Base-by-base conservation (phyloP, 2,797 vertebrate species). In the Menidia menidia region DNA sequence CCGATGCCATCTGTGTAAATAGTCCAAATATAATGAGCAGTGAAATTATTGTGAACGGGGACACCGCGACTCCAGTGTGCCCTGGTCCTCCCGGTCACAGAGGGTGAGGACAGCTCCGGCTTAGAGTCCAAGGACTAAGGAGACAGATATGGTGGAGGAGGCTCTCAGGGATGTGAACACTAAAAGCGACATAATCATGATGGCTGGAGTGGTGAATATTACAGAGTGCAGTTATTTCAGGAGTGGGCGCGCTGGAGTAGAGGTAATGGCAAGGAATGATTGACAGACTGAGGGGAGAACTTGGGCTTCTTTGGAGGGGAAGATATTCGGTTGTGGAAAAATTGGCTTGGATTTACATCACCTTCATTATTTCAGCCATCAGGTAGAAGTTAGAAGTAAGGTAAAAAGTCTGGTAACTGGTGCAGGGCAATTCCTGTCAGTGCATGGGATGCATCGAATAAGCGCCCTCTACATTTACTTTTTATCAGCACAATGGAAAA, bases 41-140 rank as follows among this genome's bases (percentile, higher is more conserved):
- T 92, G 91, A 94, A 93, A 93, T 92, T 83, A 87, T 92, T 91
- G 90, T 84, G 74, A 82, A 83, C 74, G 79, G 81, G 86, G 68
- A 81, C 35, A 68, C 76, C 47, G 61, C 53, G 53, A 64, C 70
- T 78, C 61, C 73, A 71, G 62, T 85, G 80, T 85, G 78, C 79
- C 85, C 82, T 78, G 76, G 78, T 80, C 71, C 73, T 84, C 72
- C 73, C 88, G 81, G 84, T 90, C 79, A 84, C 45, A 16, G 56
- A 84, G 82, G 71, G 77, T 73, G 68, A 82, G 82, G 73, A 81
- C 73, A 77, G 84, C 64, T 83, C 77, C 55, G 86, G 85, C 76
- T 80, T 68, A 62, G 86, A 88, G 84, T 86, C 69, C 83, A 77
- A 83, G 66, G 77, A 87, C 69, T 73, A 74, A 75, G 73, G 64